Evolutionary conservation across 2,113 vertebrate species (phyloP).

Genomic region (Pseudopipra pipra): DNA sequence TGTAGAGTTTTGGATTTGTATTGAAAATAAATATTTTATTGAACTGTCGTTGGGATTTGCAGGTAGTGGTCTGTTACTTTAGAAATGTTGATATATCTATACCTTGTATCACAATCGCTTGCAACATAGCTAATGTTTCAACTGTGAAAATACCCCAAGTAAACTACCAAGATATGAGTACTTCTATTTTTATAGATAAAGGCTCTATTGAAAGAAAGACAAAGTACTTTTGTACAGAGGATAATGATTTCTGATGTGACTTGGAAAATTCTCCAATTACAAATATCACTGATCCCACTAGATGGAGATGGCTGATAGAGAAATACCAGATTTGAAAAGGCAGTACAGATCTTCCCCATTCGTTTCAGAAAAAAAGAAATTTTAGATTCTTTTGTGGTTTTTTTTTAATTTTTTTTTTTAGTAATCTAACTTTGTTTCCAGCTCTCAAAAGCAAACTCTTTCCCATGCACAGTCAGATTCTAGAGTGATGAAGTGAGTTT

Average conservation of each 20-base stretch:
- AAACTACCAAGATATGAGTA: background rate
- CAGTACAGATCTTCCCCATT: background rate
- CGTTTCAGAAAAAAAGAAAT: background rate
- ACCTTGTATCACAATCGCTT: background rate
- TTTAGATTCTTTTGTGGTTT: background rate
- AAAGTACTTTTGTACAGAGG: background rate
- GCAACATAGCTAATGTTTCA: background rate
- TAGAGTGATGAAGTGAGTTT: background rate
- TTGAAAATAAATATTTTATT: background rate
- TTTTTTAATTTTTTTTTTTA: background rate
- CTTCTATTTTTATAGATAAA: background rate
- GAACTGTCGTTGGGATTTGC: background rate
- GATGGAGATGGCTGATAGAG: slow-evolving; percentile 60
- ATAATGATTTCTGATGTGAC: background rate
- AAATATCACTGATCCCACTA: slow-evolving; percentile 45
- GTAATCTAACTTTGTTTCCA: background rate
- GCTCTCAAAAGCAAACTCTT: background rate
- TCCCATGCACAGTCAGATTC: background rate
- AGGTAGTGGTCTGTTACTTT: background rate
- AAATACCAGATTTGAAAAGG: background rate
- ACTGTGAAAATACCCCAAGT: background rate
- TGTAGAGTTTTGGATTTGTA: background rate
- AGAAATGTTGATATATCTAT: background rate
- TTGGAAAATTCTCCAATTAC: background rate
- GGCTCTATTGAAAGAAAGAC: background rate